Evolutionary conservation across 2,888 invertebrate genomes (phyloP).

Genomic region (Tuta absoluta): DNA sequence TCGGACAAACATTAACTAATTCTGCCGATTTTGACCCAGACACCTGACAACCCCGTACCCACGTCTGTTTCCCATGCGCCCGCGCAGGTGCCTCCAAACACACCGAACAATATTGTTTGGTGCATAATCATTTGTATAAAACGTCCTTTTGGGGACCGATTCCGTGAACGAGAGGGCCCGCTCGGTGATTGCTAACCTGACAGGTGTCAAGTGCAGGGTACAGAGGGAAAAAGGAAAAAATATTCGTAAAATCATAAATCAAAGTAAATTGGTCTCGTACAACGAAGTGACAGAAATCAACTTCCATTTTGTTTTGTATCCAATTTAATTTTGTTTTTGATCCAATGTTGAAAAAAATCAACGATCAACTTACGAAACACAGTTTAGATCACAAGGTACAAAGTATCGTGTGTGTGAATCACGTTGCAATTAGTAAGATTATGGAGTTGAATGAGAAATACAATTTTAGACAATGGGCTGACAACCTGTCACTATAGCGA

Average conservation of each 20-base stretch:
- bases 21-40: no score
- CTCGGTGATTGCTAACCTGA: not conserved
- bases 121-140: constrained; percentile 10
- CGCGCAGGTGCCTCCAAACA: constrained; percentile 55
- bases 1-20: no score
- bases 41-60: constrained; percentile 31
- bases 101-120: constrained; percentile 15
- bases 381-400: no score
- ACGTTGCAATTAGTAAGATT: no score
- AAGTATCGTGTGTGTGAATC: no score
- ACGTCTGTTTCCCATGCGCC: constrained; percentile 51
- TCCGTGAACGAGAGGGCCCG: constrained; percentile 2
- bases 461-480: no score
- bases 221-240: not conserved
- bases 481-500: no score
- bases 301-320: not conserved
- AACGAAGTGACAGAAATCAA: not conserved
- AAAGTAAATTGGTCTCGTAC: not conserved
- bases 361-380: no score
- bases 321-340: not conserved
- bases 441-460: no score
- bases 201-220: not conserved
- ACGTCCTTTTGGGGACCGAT: constrained; percentile 6
- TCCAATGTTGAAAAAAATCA: not conserved
- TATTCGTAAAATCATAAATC: no score